Evolutionary conservation across 2,888 invertebrate genomes (phyloP), one percentile per base, ranked within the genome.

Genomic region (Clostera curtula): DNA sequence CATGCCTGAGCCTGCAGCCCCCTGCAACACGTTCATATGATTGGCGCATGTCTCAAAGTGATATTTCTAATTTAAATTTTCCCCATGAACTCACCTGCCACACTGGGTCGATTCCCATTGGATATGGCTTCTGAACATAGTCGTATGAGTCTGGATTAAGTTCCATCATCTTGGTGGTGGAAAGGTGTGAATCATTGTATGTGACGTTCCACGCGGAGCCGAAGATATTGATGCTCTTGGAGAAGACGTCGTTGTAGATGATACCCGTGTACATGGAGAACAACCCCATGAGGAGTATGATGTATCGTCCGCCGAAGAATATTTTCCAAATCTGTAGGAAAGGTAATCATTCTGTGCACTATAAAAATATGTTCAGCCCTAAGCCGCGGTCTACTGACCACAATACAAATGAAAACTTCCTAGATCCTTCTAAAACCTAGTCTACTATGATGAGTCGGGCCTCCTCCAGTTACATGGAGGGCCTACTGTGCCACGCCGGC

Each of bases 241-340:
- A 96, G 85, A 98, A 99, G 18, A 95, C 87, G 68, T 99, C 99
- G 76, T 99, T 99, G 86, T 99, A 99, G 42, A 99, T 94, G 4
- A 98, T 60, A 0, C 99, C 99, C 5, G 98, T 98, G 85, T 99
- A 99, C 86, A 98, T 95, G 0, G 98, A 98, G 83, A 99, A 99
- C 5, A 93, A 56, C 0, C 98, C 98, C 98, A 99, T 99, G 23
- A 99, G 86, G 20, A 98, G 88, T 24, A 99, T 94, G 36, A 99
- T 96, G 83, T 99, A 99, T 25, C 99, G 93, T 3, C 98, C 98
- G 43, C 95, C 95, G 76, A 98, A 98, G 86, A 98, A 97, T 47
- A 97, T 98, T 70, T 92, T 95, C 94, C 96, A 97, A 46, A 98
- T 98, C 92, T 96, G 58, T 90, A 15, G 7, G 15, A 3, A 17